Conservation (phyloP, 2,888 invertebrate species). For the Rapana venosa region DNA sequence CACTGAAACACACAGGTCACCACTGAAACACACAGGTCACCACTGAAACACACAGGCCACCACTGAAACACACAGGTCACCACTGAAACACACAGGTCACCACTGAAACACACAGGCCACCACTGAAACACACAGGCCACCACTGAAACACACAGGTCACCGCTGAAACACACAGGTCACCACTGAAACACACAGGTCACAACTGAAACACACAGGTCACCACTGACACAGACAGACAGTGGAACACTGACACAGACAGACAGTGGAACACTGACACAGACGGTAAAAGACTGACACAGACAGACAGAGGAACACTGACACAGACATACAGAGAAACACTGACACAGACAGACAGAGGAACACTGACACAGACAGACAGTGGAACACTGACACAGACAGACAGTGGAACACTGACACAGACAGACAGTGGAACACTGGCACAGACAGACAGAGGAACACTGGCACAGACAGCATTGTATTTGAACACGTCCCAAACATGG, state of each 20-base stretch:
- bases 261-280: background rate
- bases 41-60: background rate
- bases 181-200: background rate
- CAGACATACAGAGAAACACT: background rate
- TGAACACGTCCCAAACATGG: too few species aligned
- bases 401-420: background rate
- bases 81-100: background rate
- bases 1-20: background rate
- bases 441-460: background rate
- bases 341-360: background rate
- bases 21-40: background rate
- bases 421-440: background rate
- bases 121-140: background rate
- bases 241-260: background rate
- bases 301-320: background rate
- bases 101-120: background rate
- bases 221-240: too few species aligned
- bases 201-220: background rate
- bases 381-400: background rate
- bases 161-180: background rate
- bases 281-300: background rate
- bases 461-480: too few species aligned
- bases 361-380: background rate
- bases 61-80: background rate
- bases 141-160: background rate